Evolutionary conservation across 2,797 vertebrate species (phyloP).

Genomic region (Eremophila alpestris): DNA sequence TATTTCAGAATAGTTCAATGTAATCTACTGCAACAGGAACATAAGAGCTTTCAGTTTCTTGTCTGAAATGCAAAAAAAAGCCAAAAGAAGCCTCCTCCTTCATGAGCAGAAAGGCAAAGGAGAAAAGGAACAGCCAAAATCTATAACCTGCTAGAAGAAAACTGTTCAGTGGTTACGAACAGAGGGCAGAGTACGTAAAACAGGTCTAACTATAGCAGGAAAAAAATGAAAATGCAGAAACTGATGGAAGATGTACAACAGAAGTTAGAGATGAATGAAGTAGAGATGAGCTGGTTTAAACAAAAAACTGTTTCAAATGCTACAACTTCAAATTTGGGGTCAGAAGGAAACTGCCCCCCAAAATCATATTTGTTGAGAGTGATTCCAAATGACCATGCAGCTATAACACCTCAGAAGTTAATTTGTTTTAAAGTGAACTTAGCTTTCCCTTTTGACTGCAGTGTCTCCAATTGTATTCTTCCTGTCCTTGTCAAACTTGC

Average conservation of each 20-base stretch:
- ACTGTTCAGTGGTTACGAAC: neutral
- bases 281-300: neutral
- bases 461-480: neutral
- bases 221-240: neutral
- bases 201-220: neutral
- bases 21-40: neutral
- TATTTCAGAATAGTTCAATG: slow-evolving; percentile 4
- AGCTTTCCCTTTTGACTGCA: neutral
- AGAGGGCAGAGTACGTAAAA: neutral
- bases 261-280: neutral
- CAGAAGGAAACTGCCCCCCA: neutral
- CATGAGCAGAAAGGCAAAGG: neutral
- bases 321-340: neutral
- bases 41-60: neutral
- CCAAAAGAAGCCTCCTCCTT: neutral
- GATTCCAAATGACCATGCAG: neutral
- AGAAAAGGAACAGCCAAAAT: neutral
- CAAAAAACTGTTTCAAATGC: neutral
- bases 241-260: neutral
- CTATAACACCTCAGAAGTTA: neutral
- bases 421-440: neutral
- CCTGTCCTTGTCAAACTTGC: neutral
- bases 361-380: neutral
- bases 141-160: neutral
- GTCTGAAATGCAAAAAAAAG: neutral